Base-by-base conservation (phyloP, 2,797 vertebrate species). In the Peromyscus eremicus region DNA sequence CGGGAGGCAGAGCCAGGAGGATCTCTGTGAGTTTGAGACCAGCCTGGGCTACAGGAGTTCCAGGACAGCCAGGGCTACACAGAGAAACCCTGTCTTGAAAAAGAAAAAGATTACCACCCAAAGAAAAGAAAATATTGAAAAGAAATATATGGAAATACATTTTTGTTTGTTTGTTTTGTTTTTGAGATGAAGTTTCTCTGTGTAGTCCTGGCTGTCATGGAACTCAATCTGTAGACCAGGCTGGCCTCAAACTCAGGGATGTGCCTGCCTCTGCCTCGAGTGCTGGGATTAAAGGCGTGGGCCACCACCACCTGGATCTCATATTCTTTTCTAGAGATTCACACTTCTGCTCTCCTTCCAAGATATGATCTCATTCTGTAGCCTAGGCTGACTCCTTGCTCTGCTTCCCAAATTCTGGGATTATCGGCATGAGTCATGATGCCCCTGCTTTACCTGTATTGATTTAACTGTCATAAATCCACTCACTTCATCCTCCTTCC, bases 41-140 rank as follows among this genome's bases (percentile, higher is more conserved):
- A 70, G 68, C 32, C 68, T 70, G 68, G 16, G 17, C 68, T 70
- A 70, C 34, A n/a, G 32, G 34, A 70, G 34, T n/a, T 70, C 68
- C 16, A n/a, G 34, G 6, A 70, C 7, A 70, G 66, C 62, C 27
- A 64, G 62, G 25, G 10, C 14, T n/a, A 70, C 16, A 70, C 34
- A 70, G 16, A n/a, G 32, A n/a, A 70, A 70, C 34, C 68, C 34
- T n/a, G 34, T n/a, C 68, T 70, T n/a, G 16, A 70, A n/a, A n/a
- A 70, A 70, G 71, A 52, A 52, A 64, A 89, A 89, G 76, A 91
- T 37, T 77, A 2, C 49, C 89, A 95, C 83, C 62, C 55, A 84
- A 66, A 71, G 77, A 76, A 83, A 83, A 92, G 9, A 71, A 71
- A 71, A 71, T 37, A 71, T 93, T 94, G n/a, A 83, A 88, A 95